Conservation (phyloP, 2,113 vertebrate genomes). For the Cinclus mexicanus region DNA sequence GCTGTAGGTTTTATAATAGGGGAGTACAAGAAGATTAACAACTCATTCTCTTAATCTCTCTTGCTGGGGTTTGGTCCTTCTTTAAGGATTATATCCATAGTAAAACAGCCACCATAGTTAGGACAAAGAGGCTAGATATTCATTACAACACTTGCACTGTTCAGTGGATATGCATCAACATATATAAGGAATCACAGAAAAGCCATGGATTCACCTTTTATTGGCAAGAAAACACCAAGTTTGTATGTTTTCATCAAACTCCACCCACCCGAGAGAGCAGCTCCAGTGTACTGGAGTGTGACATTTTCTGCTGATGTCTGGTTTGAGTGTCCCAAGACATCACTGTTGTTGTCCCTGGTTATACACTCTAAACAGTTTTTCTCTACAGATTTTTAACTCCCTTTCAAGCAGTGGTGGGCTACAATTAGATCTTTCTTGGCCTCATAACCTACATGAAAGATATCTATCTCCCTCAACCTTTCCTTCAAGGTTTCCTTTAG, state of each 20-base stretch:
- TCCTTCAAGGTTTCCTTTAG: not conserved
- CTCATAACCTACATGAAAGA: not conserved
- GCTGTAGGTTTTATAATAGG: not conserved
- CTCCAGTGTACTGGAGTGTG: not conserved
- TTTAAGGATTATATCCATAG: not conserved
- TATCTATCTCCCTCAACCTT: not conserved
- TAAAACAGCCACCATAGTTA: not conserved
- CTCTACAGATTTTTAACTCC: not conserved
- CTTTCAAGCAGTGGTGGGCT: not conserved
- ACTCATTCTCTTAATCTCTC: not conserved
- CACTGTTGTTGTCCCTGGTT: not conserved
- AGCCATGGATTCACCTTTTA: not conserved
- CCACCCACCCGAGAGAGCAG: not conserved
- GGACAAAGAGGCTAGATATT: not conserved
- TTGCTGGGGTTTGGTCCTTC: not conserved
- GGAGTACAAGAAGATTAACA: not conserved
- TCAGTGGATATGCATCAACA: not conserved
- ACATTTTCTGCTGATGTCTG: not conserved
- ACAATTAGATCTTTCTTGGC: not conserved
- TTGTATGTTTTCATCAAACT: not conserved
- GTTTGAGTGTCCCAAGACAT: not conserved
- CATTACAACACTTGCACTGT: not conserved
- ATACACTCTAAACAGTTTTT: not conserved
- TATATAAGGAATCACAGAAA: not conserved
- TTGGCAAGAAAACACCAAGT: not conserved